Percentiles rank a stretch among this genome's conserved stretches.
Evolutionary conservation across 2,888 invertebrate species (phyloP).

Genomic region (Ectemnius lituratus): DNA sequence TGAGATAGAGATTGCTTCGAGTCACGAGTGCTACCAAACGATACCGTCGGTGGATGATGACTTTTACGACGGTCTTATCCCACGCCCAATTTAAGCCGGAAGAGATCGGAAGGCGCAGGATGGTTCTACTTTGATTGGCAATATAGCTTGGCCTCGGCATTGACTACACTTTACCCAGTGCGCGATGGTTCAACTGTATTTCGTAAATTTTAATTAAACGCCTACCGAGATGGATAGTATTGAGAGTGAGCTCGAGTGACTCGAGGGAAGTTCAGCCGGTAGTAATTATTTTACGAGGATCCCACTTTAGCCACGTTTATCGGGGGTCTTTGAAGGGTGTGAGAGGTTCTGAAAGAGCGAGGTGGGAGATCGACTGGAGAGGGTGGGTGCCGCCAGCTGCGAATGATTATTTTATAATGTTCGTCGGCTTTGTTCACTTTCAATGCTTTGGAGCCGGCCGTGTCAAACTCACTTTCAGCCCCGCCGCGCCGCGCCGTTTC

Average conservation of each 20-base stretch:
- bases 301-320: not conserved
- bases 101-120: conserved; percentile 45
- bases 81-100: conserved; percentile 21
- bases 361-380: not conserved
- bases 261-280: not conserved
- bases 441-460: not conserved
- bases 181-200: no score
- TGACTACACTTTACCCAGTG: no score
- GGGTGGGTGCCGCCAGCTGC: not conserved
- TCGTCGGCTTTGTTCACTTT: conserved; percentile 4
- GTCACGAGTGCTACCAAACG: not conserved
- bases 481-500: not conserved
- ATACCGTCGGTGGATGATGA: conserved; percentile 39
- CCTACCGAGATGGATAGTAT: not conserved
- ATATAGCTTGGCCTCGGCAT: conserved; percentile 34
- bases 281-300: conserved; percentile 5
- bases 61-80: conserved; percentile 45
- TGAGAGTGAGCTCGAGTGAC: no score
- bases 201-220: not conserved
- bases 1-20: not conserved
- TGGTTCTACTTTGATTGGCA: conserved; percentile 49
- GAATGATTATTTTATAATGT: conserved; percentile 9
- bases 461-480: not conserved
- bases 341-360: no score
- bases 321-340: no score